Base-by-base conservation (phyloP, 1,140 invertebrate species). In the Philotrypesis tridentata region DNA sequence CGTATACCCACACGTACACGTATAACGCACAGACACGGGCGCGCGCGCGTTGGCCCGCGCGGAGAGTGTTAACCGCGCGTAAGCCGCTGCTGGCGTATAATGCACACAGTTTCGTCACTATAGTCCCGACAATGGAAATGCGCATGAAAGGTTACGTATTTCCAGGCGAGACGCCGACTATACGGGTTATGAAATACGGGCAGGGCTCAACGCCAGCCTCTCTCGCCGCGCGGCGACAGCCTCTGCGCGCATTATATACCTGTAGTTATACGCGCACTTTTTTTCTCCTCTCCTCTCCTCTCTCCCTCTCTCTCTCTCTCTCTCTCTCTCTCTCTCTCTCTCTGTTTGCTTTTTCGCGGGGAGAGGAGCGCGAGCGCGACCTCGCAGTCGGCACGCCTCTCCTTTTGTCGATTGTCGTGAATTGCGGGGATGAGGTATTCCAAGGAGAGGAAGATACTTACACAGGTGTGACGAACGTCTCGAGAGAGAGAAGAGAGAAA, bases 71-170 rank as follows among this genome's bases (percentile, higher is more conserved):
- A 29, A 67, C 29, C 2, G 63, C 25, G 86, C 80, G 73, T 79
- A 84, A 85, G 83, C 79, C 63, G 33, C 14, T 17, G 33, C 14
- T 17, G 61, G n/a, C 80, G 82, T 88, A 84, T 84, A 85, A 81
- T 74, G 84, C 77, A 72, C 60, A 68, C n/a, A 85, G 86, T 88
- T 88, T 88, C 87, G 84, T 87, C 87, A 89, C 75, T 55, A 55
- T 82, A 71, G 72, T 78, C 72, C 84, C 85, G 85, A 89, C 88
- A 89, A 88, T 89, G 87, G 87, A 86, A 89, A 86, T 84, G 83
- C 82, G 85, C 86, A 86, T 85, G 87, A 89, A 89, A 89, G 87
- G 87, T 89, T 89, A 87, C 86, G 85, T 87, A 80, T 84, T 83
- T 85, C 78, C 77, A 81, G 25, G 29, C 68, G 68, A 37, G 29